Evolutionary conservation across 2,113 vertebrate genomes (phyloP), one percentile per base, ranked within the genome.

Genomic region (Engraulis encrasicolus): DNA sequence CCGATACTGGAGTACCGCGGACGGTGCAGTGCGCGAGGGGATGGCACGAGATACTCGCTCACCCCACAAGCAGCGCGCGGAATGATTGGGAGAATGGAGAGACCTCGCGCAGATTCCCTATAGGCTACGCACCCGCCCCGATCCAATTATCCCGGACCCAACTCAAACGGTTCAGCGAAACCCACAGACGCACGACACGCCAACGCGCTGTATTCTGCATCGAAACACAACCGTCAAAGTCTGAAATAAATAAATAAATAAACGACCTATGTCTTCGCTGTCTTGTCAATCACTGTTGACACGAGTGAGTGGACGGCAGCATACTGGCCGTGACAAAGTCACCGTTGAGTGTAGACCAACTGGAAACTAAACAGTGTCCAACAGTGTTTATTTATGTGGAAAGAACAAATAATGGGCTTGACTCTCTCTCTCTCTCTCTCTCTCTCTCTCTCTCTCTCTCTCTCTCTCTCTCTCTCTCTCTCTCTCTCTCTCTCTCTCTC

Each of bases 21-120:
- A 27, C 58, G 58, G 58, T 66, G 58, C 58, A 31, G 58, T 27
- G 58, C n/a, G n/a, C n/a, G n/a, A 66, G 11, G 54, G 54, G 58
- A 66, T 31, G 23, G 81, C 86, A 86, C 34, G 71, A 66, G 58
- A 82, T 80, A 85, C 79, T 84, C 77, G 82, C 85, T 89, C 87
- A 78, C 88, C 85, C 90, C 87, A 87, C 87, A 81, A 82, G 66
- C 81, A 83, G 77, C 86, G 85, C 50, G 87, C 84, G 50, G 74
- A 4, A 45, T 83, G 88, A 90, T 88, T 89, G 89, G 88, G 81
- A 38, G 81, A 88, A 71, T 48, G 31, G 34, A 74, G 78, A 82
- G 81, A 86, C 85, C 80, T 74, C 48, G 81, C 81, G 83, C 85
- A n/a, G n/a, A n/a, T n/a, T 74, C 79, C 78, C 87, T 81, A 81